phyloP scores from a whole-genome alignment of 1,140 invertebrate species.

The Trichonephila clavipes region DNA sequence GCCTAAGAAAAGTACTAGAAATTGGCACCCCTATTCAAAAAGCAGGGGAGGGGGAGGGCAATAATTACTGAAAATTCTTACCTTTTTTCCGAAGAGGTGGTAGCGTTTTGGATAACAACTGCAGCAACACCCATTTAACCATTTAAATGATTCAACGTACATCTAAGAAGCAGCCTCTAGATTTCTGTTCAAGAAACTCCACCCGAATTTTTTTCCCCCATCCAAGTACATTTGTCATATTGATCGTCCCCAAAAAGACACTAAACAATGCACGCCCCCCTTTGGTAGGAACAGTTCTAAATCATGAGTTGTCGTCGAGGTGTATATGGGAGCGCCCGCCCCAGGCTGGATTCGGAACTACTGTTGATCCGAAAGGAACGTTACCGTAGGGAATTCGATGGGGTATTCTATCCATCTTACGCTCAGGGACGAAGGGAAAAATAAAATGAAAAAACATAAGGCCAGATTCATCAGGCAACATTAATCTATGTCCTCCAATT shows the following conservation, averaged over 20 bases:
- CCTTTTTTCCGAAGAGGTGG: neutral
- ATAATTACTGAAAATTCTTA: conserved; percentile 33
- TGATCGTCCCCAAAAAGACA: conserved; percentile 8
- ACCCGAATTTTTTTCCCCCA: conserved; percentile 6
- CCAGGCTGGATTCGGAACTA: neutral
- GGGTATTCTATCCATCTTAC: conserved; percentile 36
- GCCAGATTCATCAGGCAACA: conserved; percentile 22
- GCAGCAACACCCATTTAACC: conserved; percentile 47
- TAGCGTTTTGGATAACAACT: neutral
- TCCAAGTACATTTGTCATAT: conserved; percentile 60
- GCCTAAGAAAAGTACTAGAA: conserved; percentile 3
- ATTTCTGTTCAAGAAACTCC: neutral
- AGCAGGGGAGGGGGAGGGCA: neutral
- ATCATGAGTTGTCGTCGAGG: conserved; percentile 58
- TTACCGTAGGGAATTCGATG: conserved; percentile 53
- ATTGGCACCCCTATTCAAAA: neutral
- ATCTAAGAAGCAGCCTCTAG: neutral
- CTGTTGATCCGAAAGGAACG: conserved; percentile 31
- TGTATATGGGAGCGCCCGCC: conserved; percentile 50
- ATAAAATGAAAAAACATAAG: neutral
- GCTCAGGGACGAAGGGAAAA: neutral
- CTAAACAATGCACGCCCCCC: conserved; percentile 49
- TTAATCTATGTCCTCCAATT: conserved; percentile 47
- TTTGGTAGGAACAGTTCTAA: conserved; percentile 10
- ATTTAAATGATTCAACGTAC: neutral